Base-by-base conservation (phyloP, 2,113 vertebrate genomes). In the Tamias sibiricus region DNA sequence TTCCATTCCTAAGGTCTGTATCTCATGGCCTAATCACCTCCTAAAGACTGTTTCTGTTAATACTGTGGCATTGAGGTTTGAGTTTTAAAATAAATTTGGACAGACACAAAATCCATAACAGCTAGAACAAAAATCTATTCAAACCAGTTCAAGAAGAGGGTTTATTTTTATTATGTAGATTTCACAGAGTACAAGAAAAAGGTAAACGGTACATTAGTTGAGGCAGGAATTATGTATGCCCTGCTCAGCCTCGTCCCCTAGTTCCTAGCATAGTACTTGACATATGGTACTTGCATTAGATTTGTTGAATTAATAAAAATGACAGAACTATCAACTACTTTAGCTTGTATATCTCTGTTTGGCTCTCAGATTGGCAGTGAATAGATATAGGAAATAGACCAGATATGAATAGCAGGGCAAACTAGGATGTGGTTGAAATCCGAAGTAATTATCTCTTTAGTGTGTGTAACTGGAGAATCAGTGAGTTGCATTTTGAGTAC, bases 301-400 rank as follows among this genome's bases (percentile, higher is more conserved):
- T 82, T 89, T 69, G n/a, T 91, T 91, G 44, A 95, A 74, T 81
- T 49, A 91, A n/a, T 79, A 88, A 87, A 93, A 90, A 35, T 76
- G 57, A 72, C 22, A 32, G 6, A 57, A 2, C 59, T 97, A 59
- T 6, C 81, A 96, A 12, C 37, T 77, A 8, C 11, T 64, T 84
- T 42, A 49, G 42, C 81, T 90, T 75, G 30, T 92, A 17, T 26
- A 52, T 90, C 42, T 49, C 37, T 8, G 0, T 42, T 93, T 35
- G 62, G 12, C 75, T 94, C 84, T 90, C 37, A 87, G 22, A 28
- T 87, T 68, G 59, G 59, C 52, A 87, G 32, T 40, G 6, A 87
- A 8, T 49, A 40, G 6, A 74, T 54, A 17, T 57, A 71, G 54
- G 66, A 71, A 88, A 42, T 85, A 69, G 20, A 49, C 84, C 7